Base-by-base conservation (phyloP, 2,888 invertebrate genomes). In the Masnerella sp. region DNA sequence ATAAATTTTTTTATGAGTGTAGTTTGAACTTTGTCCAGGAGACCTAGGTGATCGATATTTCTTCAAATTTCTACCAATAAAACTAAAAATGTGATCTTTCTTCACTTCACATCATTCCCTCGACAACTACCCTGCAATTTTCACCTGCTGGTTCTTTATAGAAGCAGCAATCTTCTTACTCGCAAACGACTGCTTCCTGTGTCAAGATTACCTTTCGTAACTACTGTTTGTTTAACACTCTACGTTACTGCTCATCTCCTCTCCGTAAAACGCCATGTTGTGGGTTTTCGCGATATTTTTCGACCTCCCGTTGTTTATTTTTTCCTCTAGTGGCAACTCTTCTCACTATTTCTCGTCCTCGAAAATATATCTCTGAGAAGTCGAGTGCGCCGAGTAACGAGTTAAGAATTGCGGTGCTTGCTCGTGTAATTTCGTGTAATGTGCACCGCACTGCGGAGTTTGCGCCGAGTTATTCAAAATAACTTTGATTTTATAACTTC, bases 161-260 rank as follows among this genome's bases (percentile, higher is more conserved):
- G 72, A 71, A 70, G 36, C 72, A 58, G 58, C 74, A 74, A 77
- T 77, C 71, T 73, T 68, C 68, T 72, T 70, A 58, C 71, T 67
- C 70, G 42, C 61, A 61, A 77, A 74, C 71, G 75, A 73, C 59
- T 38, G 71, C 68, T 73, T 68, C 67, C 67, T 74, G 67, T 68
- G 67, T 64, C 65, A 79, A 79, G 81, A 82, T 82, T 81, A 79
- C 81, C 74, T 78, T 67, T 65, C 59, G 67, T 77, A 85, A 85
- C 84, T 84, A 84, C 84, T 85, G 84, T 85, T 85, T 85, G 85
- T 83, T 85, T 85, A 85, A 79, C 80, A 73, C 80, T 78, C 77
- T 64, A 74, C 74, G 74, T 79, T 77, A 78, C 77, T 77, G 78
- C 71, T 64, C 78, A 77, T 82, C 82, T 83, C 80, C 80, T 80